Evolutionary conservation across 2,888 invertebrate species (phyloP).

Genomic region (Asteroscopus sphinx): DNA sequence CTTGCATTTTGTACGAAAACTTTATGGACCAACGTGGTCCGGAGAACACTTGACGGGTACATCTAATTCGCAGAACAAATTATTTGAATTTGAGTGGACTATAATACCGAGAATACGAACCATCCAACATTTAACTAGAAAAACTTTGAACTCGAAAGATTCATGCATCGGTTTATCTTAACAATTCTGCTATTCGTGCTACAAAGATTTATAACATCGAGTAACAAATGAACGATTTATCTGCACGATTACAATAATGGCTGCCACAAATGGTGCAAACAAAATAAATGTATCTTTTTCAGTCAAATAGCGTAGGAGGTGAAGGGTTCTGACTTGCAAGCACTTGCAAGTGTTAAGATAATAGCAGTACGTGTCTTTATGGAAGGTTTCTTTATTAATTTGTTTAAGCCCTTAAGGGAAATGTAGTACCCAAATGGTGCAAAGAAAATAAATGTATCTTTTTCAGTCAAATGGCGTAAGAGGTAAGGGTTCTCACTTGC

Average conservation of each 20-base stretch:
- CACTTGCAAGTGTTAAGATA: constrained; percentile 13
- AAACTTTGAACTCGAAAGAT: constrained; percentile 34
- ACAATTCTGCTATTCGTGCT: constrained; percentile 36
- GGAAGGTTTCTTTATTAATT: background rate
- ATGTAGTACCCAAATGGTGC: constrained; percentile 61
- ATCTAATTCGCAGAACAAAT: too few relatives aligned
- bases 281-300: constrained; percentile 56
- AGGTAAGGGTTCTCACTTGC: constrained; percentile 4
- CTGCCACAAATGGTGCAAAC: constrained; percentile 57
- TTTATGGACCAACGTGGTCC: too few relatives aligned
- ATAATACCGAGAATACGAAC: too few relatives aligned
- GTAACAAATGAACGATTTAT: constrained; percentile 66
- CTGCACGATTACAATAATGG: constrained; percentile 65
- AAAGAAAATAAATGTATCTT: constrained; percentile 57
- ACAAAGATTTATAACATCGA: constrained; percentile 58
- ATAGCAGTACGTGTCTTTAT: background rate
- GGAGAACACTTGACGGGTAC: too few relatives aligned
- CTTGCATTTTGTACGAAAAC: too few relatives aligned
- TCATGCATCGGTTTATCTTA: constrained; percentile 49
- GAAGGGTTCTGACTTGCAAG: background rate
- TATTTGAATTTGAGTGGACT: too few relatives aligned
- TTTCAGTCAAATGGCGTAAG: constrained; percentile 32
- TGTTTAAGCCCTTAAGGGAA: too few relatives aligned
- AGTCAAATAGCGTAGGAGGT: constrained; percentile 23
- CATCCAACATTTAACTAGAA: constrained; percentile 9